A percentile compares a stretch with the other conserved stretches of the same genome.
phyloP scores from a whole-genome alignment of 2,113 vertebrate species.

The Ondatra zibethicus region DNA sequence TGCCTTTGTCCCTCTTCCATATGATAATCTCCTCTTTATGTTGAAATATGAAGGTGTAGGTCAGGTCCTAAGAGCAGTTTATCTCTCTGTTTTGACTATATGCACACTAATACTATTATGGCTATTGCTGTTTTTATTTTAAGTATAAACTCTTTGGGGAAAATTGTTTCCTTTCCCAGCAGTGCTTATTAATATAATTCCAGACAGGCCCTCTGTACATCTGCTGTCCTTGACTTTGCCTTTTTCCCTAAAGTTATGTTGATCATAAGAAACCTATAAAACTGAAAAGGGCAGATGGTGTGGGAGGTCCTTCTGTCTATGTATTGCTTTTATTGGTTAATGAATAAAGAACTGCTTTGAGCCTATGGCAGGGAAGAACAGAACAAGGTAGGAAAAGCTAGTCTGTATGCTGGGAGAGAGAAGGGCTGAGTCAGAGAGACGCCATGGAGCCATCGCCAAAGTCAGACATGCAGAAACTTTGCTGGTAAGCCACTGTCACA shows the following conservation, averaged over 20 bases:
- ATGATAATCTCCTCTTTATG: conserved; percentile 13
- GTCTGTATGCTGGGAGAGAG: no score
- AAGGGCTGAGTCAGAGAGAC: no score
- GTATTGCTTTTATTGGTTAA: no score
- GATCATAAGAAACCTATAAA: conserved; percentile 57
- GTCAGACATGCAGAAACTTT: no score
- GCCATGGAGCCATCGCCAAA: no score
- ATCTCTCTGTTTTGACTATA: background rate
- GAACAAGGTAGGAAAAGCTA: no score
- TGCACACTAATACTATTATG: background rate
- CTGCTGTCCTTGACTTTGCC: conserved; percentile 35
- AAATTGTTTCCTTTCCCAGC: conserved; percentile 33
- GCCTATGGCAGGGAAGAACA: no score
- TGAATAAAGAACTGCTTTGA: no score
- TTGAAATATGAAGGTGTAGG: background rate
- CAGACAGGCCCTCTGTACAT: background rate
- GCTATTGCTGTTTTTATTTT: conserved; percentile 38
- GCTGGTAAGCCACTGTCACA: no score
- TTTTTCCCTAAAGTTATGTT: conserved; percentile 67
- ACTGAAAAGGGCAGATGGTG: conserved; percentile 43
- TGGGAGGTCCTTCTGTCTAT: no score
- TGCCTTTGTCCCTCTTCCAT: conserved; percentile 27
- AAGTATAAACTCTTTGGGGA: conserved; percentile 40
- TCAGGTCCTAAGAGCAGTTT: conserved; percentile 32
- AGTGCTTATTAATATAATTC: background rate